A percentile compares a stretch with the other conserved stretches of the same genome.
Conservation (phyloP, 2,888 invertebrate species). For the Melanargia galathea region DNA sequence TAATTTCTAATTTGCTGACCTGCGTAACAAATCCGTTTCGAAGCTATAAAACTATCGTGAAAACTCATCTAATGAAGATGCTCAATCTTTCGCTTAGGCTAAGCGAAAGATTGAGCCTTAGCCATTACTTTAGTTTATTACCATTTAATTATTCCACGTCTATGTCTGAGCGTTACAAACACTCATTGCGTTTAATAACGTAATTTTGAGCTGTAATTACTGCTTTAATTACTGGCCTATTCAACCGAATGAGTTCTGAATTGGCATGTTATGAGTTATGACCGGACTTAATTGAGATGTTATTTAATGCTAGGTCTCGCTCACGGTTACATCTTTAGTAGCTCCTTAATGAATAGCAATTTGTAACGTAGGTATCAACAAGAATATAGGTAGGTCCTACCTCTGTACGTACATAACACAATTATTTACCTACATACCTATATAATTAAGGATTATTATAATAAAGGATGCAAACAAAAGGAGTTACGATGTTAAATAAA, state of each 20-base stretch:
- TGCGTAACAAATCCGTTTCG: not conserved
- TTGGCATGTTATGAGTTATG: slow-evolving; percentile 39
- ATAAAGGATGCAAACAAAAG: too few species aligned
- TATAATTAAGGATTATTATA: too few species aligned
- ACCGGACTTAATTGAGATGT: slow-evolving; percentile 18
- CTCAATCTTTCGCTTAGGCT: too few species aligned
- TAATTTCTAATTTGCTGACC: too few species aligned
- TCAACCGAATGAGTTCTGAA: slow-evolving; percentile 42
- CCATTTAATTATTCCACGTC: slow-evolving; percentile 21
- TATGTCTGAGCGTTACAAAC: slow-evolving; percentile 18
- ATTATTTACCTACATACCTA: too few species aligned
- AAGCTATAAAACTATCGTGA: not conserved
- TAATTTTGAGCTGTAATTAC: slow-evolving; percentile 68
- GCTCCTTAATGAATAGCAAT: not conserved
- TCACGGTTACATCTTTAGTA: not conserved
- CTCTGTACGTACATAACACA: too few species aligned
- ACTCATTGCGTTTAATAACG: slow-evolving; percentile 63
- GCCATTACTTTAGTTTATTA: slow-evolving; percentile 2
- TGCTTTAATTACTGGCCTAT: slow-evolving; percentile 47
- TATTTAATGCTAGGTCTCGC: slow-evolving; percentile 12
- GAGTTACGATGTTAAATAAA: too few species aligned
- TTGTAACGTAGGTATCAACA: too few species aligned
- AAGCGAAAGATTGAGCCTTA: too few species aligned
- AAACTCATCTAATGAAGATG: slow-evolving; percentile 10
- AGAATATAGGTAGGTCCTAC: too few species aligned